Percentiles rank a stretch among this genome's conserved stretches.
These are phyloP conservation scores for Brachionus rubens DNA, from an alignment of 1,140 invertebrate genomes.

Conservation along the genomic window DNA sequence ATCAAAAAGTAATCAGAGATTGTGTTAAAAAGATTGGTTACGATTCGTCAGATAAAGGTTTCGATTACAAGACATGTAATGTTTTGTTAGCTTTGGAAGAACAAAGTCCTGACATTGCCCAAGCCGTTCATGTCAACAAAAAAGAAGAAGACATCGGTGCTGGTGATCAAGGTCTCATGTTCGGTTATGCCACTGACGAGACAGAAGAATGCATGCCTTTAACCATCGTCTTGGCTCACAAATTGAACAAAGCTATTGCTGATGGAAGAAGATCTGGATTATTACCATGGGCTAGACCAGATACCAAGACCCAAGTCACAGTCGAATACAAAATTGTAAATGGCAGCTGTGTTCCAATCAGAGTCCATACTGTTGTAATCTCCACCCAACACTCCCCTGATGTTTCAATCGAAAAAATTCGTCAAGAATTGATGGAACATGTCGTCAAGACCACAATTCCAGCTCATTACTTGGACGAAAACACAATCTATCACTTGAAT, in stretches of 20 bases:
- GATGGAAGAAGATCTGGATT: slow-evolving; percentile 81
- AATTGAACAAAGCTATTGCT: slow-evolving; percentile 85
- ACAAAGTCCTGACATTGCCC: slow-evolving; percentile 93
- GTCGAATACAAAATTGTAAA: slow-evolving; percentile 61
- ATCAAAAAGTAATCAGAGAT: slow-evolving; percentile 89
- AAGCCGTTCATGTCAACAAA: slow-evolving; percentile 87
- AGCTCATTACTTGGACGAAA: slow-evolving; percentile 79
- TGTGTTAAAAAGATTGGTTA: slow-evolving; percentile 98
- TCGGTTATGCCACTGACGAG: slow-evolving; percentile 74
- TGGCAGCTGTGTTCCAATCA: slow-evolving; percentile 78
- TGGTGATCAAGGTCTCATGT: slow-evolving; percentile 82
- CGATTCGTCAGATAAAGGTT: slow-evolving; percentile 93
- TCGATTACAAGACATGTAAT: slow-evolving; percentile 98
- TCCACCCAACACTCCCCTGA: slow-evolving; percentile 94
- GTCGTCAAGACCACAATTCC: slow-evolving; percentile 90
- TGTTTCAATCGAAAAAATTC: slow-evolving; percentile 77
- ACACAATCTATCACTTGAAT: slow-evolving; percentile 91
- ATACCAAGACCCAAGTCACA: slow-evolving; percentile 86
- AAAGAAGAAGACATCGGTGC: slow-evolving; percentile 94
- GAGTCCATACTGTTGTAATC: slow-evolving; percentile 94
- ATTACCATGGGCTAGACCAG: slow-evolving; percentile 91
- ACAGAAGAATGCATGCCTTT: slow-evolving; percentile 98
- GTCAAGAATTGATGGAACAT: slow-evolving; percentile 81
- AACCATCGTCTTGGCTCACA: slow-evolving; percentile 88
- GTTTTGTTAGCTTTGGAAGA: slow-evolving; percentile 94